Conservation (phyloP, 2,113 vertebrate species). For the Xiphophorus couchianus region DNA sequence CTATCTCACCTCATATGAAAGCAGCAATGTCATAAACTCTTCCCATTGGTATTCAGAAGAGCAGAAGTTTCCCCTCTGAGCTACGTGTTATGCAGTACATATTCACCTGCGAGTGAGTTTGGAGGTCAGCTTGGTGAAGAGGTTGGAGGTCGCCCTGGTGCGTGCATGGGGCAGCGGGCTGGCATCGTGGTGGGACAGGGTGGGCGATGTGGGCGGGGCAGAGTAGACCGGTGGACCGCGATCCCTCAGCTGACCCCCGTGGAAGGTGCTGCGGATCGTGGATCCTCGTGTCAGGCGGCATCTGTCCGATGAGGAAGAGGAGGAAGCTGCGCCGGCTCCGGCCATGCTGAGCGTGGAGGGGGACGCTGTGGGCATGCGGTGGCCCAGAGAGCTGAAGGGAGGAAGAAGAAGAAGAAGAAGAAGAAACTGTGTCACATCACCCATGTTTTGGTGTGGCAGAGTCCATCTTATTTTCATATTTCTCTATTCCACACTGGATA, state of each 20-base stretch:
- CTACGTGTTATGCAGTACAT: background rate
- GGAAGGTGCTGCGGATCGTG: constrained; percentile 93
- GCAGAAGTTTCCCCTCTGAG: background rate
- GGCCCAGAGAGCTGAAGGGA: constrained; percentile 80
- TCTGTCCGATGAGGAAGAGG: constrained; percentile 85
- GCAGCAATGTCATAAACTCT: background rate
- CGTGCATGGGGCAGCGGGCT: constrained; percentile 85
- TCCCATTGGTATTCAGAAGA: too few relatives aligned
- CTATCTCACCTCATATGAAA: background rate
- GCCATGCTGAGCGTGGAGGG: constrained; percentile 89
- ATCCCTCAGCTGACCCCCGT: constrained; percentile 91
- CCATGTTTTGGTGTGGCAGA: background rate
- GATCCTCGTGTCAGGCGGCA: constrained; percentile 89
- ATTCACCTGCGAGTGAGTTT: constrained; percentile 92
- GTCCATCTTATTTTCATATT: background rate
- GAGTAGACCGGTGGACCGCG: constrained; percentile 85
- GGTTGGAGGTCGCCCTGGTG: constrained; percentile 90
- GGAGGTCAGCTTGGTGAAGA: constrained; percentile 95
- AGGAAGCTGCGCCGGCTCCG: constrained; percentile 78
- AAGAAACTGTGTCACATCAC: background rate
- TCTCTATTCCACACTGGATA: background rate
- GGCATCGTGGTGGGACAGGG: constrained; percentile 86
- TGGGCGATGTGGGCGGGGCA: constrained; percentile 89
- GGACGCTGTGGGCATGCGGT: constrained; percentile 82
- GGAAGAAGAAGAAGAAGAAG: background rate